phyloP scores from a whole-genome alignment of 2,113 vertebrate genomes.

The Mastomys natalensis region DNA sequence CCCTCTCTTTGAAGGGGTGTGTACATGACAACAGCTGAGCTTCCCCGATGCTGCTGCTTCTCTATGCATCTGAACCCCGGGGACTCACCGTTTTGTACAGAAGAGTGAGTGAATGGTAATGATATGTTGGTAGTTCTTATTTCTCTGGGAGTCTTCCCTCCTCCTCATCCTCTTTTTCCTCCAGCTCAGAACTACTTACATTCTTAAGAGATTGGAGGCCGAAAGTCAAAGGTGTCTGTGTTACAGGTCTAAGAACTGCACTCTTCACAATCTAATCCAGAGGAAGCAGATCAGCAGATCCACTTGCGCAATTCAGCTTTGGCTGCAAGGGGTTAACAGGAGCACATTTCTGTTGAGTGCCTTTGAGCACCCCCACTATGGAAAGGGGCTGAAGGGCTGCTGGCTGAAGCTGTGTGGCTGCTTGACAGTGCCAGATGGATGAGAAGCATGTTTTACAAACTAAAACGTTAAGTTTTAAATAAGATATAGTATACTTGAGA shows the following conservation, averaged over 20 bases:
- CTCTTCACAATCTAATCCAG: not conserved
- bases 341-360: not conserved
- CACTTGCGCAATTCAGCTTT: not conserved
- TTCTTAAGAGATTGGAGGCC: not conserved
- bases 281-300: accelerated
- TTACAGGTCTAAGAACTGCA: accelerated
- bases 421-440: not conserved
- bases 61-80: accelerated
- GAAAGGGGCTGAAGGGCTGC: not conserved
- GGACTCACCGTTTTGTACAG: not conserved
- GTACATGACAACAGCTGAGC: not conserved
- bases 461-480: constrained; percentile 56
- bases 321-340: not conserved
- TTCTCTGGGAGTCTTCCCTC: not conserved
- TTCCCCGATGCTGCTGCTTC: too few relatives aligned
- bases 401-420: not conserved
- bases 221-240: not conserved
- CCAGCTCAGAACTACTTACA: not conserved
- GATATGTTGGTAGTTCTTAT: not conserved
- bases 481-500: not conserved
- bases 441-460: not conserved
- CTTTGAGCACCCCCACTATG: not conserved
- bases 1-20: not conserved
- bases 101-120: not conserved
- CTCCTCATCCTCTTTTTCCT: not conserved